Evolutionary conservation across 2,888 invertebrate genomes (phyloP).

Genomic region (Gastracanthus pulcherrimus): DNA sequence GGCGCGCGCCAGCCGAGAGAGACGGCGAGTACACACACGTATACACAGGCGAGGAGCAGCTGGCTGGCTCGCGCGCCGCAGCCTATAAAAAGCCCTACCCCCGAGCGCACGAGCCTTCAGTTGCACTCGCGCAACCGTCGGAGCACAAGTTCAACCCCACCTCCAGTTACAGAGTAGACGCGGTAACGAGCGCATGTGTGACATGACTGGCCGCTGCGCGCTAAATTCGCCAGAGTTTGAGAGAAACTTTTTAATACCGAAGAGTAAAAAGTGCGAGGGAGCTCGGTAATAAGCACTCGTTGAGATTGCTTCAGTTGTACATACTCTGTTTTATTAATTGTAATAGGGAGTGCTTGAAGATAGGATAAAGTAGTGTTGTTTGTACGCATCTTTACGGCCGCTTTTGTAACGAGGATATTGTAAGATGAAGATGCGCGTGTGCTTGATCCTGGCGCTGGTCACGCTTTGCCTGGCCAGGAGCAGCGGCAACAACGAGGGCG

Average conservation of each 20-base stretch:
- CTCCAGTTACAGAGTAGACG: no score
- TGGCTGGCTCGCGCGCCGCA: no score
- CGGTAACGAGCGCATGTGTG: neutral
- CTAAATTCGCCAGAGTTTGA: neutral
- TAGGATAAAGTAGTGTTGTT: neutral
- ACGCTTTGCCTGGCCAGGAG: no score
- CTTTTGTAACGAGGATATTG: no score
- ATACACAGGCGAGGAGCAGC: no score
- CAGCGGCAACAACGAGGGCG: no score
- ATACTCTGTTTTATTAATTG: neutral
- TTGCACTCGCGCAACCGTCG: slow-evolving; percentile 27
- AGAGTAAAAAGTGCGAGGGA: neutral
- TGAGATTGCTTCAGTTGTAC: no score
- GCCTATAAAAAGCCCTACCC: slow-evolving; percentile 49
- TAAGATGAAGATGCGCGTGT: neutral
- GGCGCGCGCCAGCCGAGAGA: slow-evolving; percentile 17
- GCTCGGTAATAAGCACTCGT: no score
- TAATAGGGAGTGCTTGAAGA: neutral
- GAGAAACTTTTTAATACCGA: neutral
- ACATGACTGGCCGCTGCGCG: neutral
- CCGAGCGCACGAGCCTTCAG: slow-evolving; percentile 46
- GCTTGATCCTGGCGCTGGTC: neutral
- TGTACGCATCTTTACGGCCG: no score
- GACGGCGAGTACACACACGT: no score
- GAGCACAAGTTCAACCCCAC: no score